Percentiles rank a stretch among this genome's conserved stretches.
Conservation (phyloP, 2,113 vertebrate genomes). For the Nettapus auritus region DNA sequence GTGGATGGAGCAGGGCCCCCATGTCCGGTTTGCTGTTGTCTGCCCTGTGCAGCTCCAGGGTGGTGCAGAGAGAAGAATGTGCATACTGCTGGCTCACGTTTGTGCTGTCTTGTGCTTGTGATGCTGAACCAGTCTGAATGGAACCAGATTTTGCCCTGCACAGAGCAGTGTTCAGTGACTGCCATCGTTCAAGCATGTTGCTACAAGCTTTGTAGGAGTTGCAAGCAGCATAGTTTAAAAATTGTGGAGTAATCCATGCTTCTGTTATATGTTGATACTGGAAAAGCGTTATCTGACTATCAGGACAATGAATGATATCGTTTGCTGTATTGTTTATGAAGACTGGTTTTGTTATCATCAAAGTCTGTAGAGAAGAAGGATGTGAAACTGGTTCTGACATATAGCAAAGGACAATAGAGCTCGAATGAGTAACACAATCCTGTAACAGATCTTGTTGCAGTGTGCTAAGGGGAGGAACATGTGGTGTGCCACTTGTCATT, state of each 20-base stretch:
- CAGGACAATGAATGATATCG: not conserved
- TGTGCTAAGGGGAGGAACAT: not conserved
- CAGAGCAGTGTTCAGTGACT: not conserved
- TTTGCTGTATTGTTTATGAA: not conserved
- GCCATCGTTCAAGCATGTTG: accelerated
- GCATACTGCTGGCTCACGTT: accelerated
- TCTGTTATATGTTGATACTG: not conserved
- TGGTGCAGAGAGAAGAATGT: not conserved
- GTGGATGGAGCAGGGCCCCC: not conserved
- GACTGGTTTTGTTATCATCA: not conserved
- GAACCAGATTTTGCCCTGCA: not conserved
- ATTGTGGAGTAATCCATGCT: not conserved
- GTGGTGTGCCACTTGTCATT: accelerated
- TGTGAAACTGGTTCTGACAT: not conserved
- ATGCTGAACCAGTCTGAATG: not conserved
- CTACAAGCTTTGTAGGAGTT: not conserved
- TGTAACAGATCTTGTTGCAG: not conserved
- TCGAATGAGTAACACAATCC: accelerated
- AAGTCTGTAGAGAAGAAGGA: not conserved
- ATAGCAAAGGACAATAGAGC: not conserved
- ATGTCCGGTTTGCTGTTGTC: accelerated
- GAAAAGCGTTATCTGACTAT: accelerated
- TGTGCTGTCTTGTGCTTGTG: not conserved
- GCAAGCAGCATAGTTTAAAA: not conserved
- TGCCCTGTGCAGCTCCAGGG: not conserved